Conservation (phyloP, 2,888 invertebrate genomes). For the Itoplectis maculator region DNA sequence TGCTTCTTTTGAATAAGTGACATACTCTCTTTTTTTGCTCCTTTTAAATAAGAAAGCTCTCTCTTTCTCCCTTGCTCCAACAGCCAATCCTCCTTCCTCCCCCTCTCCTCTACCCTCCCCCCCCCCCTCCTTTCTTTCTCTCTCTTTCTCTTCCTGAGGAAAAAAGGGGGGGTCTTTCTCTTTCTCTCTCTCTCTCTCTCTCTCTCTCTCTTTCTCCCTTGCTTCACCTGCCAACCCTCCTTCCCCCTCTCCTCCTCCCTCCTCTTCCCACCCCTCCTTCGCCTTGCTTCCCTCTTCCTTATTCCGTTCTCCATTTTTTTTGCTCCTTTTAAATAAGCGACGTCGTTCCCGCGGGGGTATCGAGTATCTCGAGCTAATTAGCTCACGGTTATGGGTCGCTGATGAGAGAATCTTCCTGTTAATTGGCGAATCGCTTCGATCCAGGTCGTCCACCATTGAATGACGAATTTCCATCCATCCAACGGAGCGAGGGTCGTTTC, state of each 20-base stretch:
- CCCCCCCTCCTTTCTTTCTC: too few relatives aligned
- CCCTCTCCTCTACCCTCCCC: too few relatives aligned
- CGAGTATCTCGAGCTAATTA: slow-evolving; percentile 42
- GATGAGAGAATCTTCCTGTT: slow-evolving; percentile 58
- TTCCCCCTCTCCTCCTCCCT: too few relatives aligned
- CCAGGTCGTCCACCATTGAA: slow-evolving; percentile 21
- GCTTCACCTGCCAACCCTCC: too few relatives aligned
- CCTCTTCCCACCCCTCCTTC: background rate
- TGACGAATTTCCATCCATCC: background rate
- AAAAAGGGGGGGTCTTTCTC: too few relatives aligned
- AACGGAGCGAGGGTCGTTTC: background rate
- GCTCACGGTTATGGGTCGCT: slow-evolving; percentile 53
- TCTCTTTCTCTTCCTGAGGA: too few relatives aligned
- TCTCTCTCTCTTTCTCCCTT: too few relatives aligned
- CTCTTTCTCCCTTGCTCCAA: too few relatives aligned
- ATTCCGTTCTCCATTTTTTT: background rate
- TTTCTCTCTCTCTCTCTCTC: too few relatives aligned
- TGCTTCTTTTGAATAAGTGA: too few relatives aligned
- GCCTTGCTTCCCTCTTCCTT: too few relatives aligned
- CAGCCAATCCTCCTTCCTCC: too few relatives aligned
- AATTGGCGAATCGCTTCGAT: slow-evolving; percentile 47
- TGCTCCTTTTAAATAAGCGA: slow-evolving; percentile 13
- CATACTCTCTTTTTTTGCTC: background rate
- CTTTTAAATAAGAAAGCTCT: slow-evolving; percentile 27
- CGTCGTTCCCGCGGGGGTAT: background rate